Evolutionary conservation across 1,140 invertebrate species (phyloP).

Genomic region (Argopecten irradians): DNA sequence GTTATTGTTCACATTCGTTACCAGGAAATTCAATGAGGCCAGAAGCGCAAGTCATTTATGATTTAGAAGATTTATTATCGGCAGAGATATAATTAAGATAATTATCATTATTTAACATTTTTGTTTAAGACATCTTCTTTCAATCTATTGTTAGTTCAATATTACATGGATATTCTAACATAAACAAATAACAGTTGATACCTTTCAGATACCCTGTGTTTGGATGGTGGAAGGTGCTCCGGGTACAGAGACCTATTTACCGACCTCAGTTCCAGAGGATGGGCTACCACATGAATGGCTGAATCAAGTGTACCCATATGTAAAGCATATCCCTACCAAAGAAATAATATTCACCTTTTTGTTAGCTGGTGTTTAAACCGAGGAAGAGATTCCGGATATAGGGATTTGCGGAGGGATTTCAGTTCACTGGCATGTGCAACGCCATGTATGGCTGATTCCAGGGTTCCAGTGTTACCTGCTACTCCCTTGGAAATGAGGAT

Average conservation of each 20-base stretch:
- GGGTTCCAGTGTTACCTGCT: slow-evolving; percentile 86
- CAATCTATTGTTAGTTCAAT: not conserved
- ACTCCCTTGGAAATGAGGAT: slow-evolving; percentile 61
- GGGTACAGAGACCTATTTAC: slow-evolving; percentile 84
- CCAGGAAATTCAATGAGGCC: too few species aligned
- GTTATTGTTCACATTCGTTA: too few species aligned
- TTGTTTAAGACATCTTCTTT: not conserved
- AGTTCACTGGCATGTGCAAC: slow-evolving; percentile 83
- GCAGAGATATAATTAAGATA: too few species aligned
- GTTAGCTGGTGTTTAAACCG: slow-evolving; percentile 78
- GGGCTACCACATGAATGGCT: slow-evolving; percentile 84
- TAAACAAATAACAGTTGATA: slow-evolving; percentile 46
- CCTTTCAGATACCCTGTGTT: slow-evolving; percentile 78
- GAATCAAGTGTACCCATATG: slow-evolving; percentile 92
- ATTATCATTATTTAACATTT: not conserved
- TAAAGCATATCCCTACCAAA: slow-evolving; percentile 62
- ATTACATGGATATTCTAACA: not conserved
- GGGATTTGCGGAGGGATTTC: slow-evolving; percentile 80
- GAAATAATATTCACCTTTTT: slow-evolving; percentile 60
- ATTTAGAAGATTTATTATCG: too few species aligned
- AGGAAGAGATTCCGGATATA: slow-evolving; percentile 84
- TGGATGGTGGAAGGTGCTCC: slow-evolving; percentile 80
- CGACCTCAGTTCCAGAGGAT: slow-evolving; percentile 81
- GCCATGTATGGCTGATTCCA: slow-evolving; percentile 88
- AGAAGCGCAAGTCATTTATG: too few species aligned